Conservation (phyloP, 2,113 vertebrate species). For the Ginglymostoma cirratum region DNA sequence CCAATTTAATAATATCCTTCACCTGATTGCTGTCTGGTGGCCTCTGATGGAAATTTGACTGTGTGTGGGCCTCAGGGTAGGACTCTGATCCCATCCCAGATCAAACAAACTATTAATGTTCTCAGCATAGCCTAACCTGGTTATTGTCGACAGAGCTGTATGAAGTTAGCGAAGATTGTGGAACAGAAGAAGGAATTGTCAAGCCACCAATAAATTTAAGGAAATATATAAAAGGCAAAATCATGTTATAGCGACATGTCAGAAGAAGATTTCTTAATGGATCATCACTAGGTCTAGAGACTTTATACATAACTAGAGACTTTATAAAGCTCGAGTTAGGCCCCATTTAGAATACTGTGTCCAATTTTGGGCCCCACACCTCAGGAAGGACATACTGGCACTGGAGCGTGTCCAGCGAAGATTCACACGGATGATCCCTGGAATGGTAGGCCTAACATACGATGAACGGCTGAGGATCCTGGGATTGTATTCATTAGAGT, state of each 20-base stretch:
- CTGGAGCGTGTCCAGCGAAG: no score
- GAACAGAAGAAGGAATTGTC: neutral
- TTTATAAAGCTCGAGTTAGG: no score
- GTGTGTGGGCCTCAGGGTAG: neutral
- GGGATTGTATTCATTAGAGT: no score
- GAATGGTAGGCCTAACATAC: no score
- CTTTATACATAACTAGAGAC: no score
- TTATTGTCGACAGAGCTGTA: neutral
- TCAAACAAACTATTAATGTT: neutral
- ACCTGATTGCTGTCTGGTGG: neutral
- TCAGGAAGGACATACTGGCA: no score
- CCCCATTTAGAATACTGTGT: no score
- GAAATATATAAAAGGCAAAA: neutral
- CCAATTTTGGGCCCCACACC: no score
- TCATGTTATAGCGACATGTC: neutral
- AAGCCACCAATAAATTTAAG: neutral
- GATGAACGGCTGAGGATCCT: no score
- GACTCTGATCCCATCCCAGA: neutral
- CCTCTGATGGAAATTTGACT: neutral
- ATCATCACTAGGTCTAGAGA: neutral
- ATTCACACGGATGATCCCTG: no score
- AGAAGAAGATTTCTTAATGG: neutral
- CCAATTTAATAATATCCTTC: neutral
- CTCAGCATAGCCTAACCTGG: neutral
- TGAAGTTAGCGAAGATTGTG: neutral